Evolutionary conservation across 2,113 vertebrate species (phyloP), one percentile per base, ranked within the genome.

Genomic region (Microtus richardsoni): DNA sequence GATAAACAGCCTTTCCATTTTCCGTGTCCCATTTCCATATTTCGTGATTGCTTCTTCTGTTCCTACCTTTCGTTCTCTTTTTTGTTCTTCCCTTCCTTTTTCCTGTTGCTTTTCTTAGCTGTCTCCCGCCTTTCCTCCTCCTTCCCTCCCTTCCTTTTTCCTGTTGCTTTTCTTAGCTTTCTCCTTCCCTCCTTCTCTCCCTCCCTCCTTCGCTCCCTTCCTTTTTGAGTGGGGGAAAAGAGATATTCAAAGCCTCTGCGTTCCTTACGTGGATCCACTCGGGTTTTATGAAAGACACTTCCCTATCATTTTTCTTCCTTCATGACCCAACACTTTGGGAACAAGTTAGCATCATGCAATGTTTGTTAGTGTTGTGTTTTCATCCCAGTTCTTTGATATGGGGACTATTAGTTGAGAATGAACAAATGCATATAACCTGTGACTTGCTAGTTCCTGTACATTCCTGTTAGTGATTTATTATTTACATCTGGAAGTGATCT

Each of bases 391-490:
- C 70, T 96, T 94, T 91, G 71, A 74, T 97, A 94, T 97, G 93
- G 95, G 93, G 96, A 96, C 41, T 62, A 83, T 97, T 97, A 97
- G 97, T 92, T 91, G 88, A 66, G 93, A 96, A 96, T 95, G 96
- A 92, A 95, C 96, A 97, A 95, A 97, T 58, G 93, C 93, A 91
- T 97, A 89, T 96, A 88, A 96, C 98, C 96, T 97, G 83, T 94
- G 91, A 97, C 92, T 98, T 93, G 96, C 22, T 97, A 84, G 97
- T 97, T 98, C 98, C 91, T 95, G 83, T 97, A 89, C 94, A 74
- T 97, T 90, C 93, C 97, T 97, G 94, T 96, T 98, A 94, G 96
- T 97, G 97, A 98, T 98, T 98, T 98, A 94, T 97, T 98, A 97
- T 98, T 98, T 98, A 97, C 97, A 98, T 95, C 91, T 96, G 95